Evolutionary conservation across 2,888 invertebrate genomes (phyloP), one percentile per base, ranked within the genome.

Genomic region (Ceramica pisi): DNA sequence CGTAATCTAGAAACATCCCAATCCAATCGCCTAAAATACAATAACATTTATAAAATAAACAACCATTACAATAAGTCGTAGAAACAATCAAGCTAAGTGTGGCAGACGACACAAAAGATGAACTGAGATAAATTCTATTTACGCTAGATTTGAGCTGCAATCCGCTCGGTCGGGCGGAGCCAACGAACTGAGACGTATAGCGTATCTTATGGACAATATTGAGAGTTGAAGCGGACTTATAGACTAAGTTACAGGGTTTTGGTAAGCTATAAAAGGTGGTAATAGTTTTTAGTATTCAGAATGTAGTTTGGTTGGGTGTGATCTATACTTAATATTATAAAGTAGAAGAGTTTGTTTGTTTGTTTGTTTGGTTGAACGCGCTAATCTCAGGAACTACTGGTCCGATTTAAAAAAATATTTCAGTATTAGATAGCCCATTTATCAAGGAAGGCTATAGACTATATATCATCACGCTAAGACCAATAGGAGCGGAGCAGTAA

Each of bases 81-180:
- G 48, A 77, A 77, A 81, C 67, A 83, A 83, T 76, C 73, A 71
- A 70, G 50, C 72, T 64, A 71, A 85, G 85, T 77, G 76, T 82
- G 67, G 48, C 61, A 59, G 67, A 63, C 67, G 75, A 81, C 77
- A 85, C 78, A 80, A 80, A 81, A 84, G 73, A 61, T 68, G 69
- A 75, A 73, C 77, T 10, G 74, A 90, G 84, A 91, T 90, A 91
- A 90, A 90, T 90, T 90, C 88, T 84, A 85, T 90, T 91, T 90
- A 88, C 91, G 88, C 83, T 86, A 90, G 89, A 90, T 92, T 90
- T 91, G 88, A 88, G 86, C 83, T 88, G 88, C 88, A 90, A 88
- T 87, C 80, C 84, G 84, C 86, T 89, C 82, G 74, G 70, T 70
- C 60, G 75, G 65, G 74, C 65, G 69, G 67, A 83, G 72, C 78